phyloP scores from a whole-genome alignment of 2,888 invertebrate species.

The Rapana venosa region DNA sequence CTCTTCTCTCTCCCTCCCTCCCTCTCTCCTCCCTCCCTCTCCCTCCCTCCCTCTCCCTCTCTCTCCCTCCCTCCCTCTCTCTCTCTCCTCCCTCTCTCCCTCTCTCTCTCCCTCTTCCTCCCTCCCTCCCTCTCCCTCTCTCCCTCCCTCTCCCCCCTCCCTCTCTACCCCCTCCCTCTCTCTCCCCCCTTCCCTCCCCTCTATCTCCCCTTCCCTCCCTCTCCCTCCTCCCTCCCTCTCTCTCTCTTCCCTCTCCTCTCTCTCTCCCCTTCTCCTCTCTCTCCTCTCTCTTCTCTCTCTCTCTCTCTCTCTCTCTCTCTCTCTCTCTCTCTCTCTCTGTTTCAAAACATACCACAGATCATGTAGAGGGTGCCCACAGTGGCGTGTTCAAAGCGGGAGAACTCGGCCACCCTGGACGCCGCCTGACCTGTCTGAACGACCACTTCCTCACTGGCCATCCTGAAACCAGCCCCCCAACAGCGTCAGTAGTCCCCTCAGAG shows the following conservation, averaged over 20 bases:
- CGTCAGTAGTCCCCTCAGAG: not conserved
- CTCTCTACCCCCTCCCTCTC: no score
- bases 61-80: no score
- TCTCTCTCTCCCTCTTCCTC: no score
- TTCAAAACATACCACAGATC: slow-evolving; percentile 49
- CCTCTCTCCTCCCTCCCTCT: no score
- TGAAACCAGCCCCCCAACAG: not conserved
- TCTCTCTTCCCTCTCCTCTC: not conserved
- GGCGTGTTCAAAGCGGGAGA: slow-evolving; percentile 51
- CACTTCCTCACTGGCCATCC: slow-evolving; percentile 35
- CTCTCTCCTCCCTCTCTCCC: no score
- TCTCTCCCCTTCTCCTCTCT: no score
- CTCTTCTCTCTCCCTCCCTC: no score
- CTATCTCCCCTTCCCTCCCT: no score
- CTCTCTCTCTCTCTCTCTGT: slow-evolving; percentile 16
- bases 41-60: no score
- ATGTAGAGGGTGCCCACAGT: slow-evolving; percentile 52
- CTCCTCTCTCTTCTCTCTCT: not conserved
- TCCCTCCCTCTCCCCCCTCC: no score
- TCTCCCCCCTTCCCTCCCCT: not conserved
- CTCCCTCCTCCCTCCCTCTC: not conserved
- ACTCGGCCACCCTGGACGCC: slow-evolving; percentile 18
- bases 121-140: no score
- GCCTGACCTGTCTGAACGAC: not conserved
- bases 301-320: not conserved